A percentile compares a stretch with the other conserved stretches of the same genome.
These are phyloP conservation scores for Phainopepla nitens DNA, from an alignment of 2,113 vertebrate genomes.

Conservation along the genomic window DNA sequence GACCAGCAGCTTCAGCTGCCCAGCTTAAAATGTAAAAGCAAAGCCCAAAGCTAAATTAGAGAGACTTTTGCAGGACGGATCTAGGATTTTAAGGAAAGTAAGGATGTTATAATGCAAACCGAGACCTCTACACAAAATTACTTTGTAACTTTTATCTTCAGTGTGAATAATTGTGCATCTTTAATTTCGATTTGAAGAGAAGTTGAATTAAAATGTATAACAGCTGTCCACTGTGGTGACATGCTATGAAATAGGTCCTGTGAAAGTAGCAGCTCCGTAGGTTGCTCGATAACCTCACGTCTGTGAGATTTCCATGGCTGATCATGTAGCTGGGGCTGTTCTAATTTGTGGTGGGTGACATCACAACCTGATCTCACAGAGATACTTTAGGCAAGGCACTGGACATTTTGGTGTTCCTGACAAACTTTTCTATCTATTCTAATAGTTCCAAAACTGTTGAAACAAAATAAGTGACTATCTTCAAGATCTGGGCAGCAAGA, in stretches of 20 bases:
- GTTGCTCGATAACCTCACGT: background rate
- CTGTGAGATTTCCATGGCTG: background rate
- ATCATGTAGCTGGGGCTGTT: background rate
- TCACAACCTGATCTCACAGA: background rate
- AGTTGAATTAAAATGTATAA: background rate
- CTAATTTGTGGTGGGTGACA: background rate
- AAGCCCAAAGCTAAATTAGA: background rate
- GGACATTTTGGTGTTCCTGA: background rate
- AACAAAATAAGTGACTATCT: background rate
- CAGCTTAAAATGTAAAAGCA: background rate
- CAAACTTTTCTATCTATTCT: background rate
- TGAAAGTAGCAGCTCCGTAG: background rate
- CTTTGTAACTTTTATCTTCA: background rate
- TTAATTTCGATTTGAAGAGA: background rate
- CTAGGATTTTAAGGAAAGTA: background rate
- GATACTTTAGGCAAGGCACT: background rate
- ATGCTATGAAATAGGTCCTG: background rate
- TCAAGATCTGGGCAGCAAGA: background rate
- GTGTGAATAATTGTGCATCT: background rate
- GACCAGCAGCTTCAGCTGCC: background rate
- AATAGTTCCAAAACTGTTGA: background rate
- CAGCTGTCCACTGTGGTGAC: accelerated
- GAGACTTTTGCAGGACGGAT: background rate
- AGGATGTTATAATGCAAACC: background rate
- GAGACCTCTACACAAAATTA: background rate